Evolutionary conservation across 1,140 invertebrate genomes (phyloP).

Genomic region (Plodia interpunctella): DNA sequence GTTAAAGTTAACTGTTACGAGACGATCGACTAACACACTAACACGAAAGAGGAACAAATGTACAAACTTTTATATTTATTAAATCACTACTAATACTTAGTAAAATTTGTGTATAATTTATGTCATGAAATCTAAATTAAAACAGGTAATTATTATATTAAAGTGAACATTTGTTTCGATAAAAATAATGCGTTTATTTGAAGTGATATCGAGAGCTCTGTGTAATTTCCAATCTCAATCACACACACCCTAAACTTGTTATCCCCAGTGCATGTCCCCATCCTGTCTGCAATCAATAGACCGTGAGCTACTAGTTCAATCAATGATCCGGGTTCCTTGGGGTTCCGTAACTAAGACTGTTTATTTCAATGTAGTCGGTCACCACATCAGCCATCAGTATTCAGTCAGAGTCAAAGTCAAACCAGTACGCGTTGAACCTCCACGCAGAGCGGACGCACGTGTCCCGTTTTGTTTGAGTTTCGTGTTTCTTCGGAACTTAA

Average conservation of each 20-base stretch:
- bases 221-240: neutral
- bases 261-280: conserved; percentile 26
- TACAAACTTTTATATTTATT: too few relatives aligned
- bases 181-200: neutral
- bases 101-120: too few relatives aligned
- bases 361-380: conserved; percentile 44
- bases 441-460: conserved; percentile 42
- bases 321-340: conserved; percentile 47
- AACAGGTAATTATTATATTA: too few relatives aligned
- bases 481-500: conserved; percentile 31
- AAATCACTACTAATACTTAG: too few relatives aligned
- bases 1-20: too few relatives aligned
- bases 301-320: conserved; percentile 32
- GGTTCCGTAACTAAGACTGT: conserved; percentile 56
- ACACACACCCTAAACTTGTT: conserved; percentile 28
- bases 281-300: conserved; percentile 42
- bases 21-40: too few relatives aligned
- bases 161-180: too few relatives aligned
- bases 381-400: conserved; percentile 25
- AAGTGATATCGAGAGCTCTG: too few relatives aligned
- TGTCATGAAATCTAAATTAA: too few relatives aligned
- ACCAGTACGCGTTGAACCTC: conserved; percentile 54
- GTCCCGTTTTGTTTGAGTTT: conserved; percentile 29
- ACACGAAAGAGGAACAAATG: too few relatives aligned
- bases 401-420: conserved; percentile 17